Conservation (phyloP, 1,140 invertebrate genomes). For the Drosophila malerkotliana region DNA sequence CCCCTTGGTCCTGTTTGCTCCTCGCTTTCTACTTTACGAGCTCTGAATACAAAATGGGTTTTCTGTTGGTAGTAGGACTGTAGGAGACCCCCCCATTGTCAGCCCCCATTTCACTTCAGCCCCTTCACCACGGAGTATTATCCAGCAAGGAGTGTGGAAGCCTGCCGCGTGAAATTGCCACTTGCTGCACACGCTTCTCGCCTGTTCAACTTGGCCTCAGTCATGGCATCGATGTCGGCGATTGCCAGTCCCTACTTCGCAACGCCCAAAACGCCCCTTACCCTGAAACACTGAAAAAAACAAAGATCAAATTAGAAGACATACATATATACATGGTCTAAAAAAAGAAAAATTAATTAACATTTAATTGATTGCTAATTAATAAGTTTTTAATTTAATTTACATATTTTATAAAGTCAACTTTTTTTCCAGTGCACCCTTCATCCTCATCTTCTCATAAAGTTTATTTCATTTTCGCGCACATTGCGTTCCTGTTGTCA, state of each 20-base stretch:
- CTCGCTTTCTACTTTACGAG: constrained; percentile 71
- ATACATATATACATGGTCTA: neutral
- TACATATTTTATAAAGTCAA: neutral
- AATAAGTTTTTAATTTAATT: no score
- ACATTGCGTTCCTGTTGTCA: constrained; percentile 70
- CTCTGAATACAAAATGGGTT: constrained; percentile 81
- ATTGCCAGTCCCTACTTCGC: constrained; percentile 29
- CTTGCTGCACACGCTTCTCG: constrained; percentile 76
- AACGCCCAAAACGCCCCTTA: constrained; percentile 10
- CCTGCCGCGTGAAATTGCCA: constrained; percentile 78
- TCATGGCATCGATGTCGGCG: constrained; percentile 61
- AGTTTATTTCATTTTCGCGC: constrained; percentile 83
- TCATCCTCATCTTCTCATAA: constrained; percentile 40
- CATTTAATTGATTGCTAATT: neutral
- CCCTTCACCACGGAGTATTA: neutral
- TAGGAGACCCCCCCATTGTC: neutral
- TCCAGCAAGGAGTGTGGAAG: constrained; percentile 21
- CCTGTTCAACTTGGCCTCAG: constrained; percentile 81
- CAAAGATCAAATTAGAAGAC: neutral
- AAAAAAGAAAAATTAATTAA: neutral
- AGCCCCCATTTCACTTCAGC: neutral
- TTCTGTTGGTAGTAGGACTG: constrained; percentile 30
- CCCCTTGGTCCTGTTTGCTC: constrained; percentile 24
- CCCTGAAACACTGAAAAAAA: neutral
- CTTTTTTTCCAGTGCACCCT: neutral